Conservation (phyloP, 1,140 invertebrate species). For the Drosophila nigromelanica region DNA sequence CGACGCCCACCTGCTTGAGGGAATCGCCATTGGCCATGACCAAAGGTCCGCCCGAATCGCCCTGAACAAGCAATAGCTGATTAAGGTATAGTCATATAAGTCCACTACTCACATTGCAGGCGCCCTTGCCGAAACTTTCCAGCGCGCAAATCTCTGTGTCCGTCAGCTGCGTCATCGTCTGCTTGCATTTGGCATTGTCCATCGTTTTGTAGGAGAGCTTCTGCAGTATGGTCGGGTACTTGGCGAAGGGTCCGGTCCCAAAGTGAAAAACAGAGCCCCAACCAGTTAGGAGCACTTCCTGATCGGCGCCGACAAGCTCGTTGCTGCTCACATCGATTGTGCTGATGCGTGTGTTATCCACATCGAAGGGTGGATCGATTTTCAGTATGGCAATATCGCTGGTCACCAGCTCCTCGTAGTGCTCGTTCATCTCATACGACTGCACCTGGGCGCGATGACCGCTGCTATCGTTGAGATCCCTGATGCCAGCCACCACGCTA, state of each 20-base stretch:
- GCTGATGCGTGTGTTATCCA: constrained; percentile 64
- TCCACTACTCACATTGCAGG: constrained; percentile 73
- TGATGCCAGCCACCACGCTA: constrained; percentile 84
- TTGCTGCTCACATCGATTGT: constrained; percentile 68
- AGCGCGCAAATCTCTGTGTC: constrained; percentile 85
- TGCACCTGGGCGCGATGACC: constrained; percentile 74
- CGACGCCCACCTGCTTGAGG: constrained; percentile 86
- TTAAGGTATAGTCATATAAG: constrained; percentile 48
- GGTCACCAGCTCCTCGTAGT: constrained; percentile 76
- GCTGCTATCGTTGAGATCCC: constrained; percentile 73
- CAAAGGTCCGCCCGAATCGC: constrained; percentile 90
- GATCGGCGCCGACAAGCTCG: constrained; percentile 63
- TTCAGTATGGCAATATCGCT: constrained; percentile 83
- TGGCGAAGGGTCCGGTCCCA: constrained; percentile 72
- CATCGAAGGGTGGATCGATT: constrained; percentile 73
- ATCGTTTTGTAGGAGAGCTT: constrained; percentile 71
- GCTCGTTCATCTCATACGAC: constrained; percentile 73
- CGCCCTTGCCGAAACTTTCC: constrained; percentile 84
- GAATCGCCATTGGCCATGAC: constrained; percentile 66
- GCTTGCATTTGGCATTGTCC: constrained; percentile 67
- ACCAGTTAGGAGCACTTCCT: constrained; percentile 68
- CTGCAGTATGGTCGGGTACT: constrained; percentile 71
- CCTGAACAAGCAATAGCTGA: constrained; percentile 84
- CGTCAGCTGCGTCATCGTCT: constrained; percentile 73
- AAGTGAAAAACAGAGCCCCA: constrained; percentile 82